Evolutionary conservation across 1,140 invertebrate species (phyloP).

Genomic region (Leptinotarsa defecta): DNA sequence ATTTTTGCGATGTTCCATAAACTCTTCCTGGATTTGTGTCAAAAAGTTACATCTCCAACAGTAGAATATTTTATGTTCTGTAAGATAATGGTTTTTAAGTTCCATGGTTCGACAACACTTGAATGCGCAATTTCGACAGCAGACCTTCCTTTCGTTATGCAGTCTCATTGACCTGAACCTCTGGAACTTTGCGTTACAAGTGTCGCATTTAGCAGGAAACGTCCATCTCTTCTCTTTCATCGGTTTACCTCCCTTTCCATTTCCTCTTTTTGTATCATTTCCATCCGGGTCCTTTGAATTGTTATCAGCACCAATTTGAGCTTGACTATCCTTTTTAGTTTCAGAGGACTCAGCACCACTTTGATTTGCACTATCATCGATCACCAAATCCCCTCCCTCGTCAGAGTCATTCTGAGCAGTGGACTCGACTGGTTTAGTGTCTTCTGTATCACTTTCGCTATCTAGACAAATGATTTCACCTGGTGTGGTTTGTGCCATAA

Average conservation of each 20-base stretch:
- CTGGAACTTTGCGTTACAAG: neutral
- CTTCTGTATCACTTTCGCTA: constrained; percentile 15
- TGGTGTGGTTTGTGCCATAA: neutral
- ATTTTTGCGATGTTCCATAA: neutral
- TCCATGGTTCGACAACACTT: constrained; percentile 3
- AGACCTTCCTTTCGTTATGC: neutral
- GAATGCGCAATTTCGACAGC: neutral
- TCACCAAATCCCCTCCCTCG: constrained; percentile 15
- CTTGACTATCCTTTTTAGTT: too few relatives aligned
- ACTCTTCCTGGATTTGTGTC: neutral
- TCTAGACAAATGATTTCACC: constrained; percentile 2
- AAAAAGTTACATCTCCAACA: constrained; percentile 1
- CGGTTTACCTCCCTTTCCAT: neutral
- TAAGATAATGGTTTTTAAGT: neutral
- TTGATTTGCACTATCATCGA: constrained; percentile 11
- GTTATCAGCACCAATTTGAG: too few relatives aligned
- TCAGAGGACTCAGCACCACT: neutral
- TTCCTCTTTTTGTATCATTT: neutral
- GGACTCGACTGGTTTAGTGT: neutral
- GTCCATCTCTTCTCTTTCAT: neutral
- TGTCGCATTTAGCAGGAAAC: neutral
- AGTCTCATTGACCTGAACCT: neutral
- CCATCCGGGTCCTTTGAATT: too few relatives aligned
- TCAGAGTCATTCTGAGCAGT: neutral
- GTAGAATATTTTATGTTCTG: neutral